These are phyloP conservation scores for Mimumesa dahlbomi DNA, from an alignment of 2,888 invertebrate genomes.

Conservation along the genomic window DNA sequence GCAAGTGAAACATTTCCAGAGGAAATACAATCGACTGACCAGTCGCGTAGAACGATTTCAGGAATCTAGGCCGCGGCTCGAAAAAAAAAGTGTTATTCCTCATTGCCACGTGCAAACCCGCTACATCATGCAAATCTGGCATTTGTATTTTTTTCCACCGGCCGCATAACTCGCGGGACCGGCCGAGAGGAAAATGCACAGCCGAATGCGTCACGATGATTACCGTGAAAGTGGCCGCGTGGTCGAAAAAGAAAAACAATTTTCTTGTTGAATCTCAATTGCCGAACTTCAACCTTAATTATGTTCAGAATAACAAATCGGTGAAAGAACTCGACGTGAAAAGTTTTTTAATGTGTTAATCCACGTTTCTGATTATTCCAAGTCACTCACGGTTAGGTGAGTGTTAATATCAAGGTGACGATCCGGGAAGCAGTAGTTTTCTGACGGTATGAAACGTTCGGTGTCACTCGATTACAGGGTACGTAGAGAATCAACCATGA, in stretches of 20 bases:
- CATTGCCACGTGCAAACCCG: slow-evolving; percentile 19
- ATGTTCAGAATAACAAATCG: too few relatives aligned
- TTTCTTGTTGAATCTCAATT: not conserved
- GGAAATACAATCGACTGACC: not conserved
- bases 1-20: not conserved
- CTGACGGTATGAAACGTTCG: too few relatives aligned
- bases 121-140: slow-evolving; percentile 18
- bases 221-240: not conserved
- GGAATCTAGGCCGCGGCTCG: not conserved
- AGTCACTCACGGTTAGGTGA: too few relatives aligned
- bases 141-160: slow-evolving; percentile 11
- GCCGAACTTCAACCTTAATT: too few relatives aligned
- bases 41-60: too few relatives aligned
- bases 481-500: too few relatives aligned
- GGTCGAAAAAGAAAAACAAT: not conserved
- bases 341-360: too few relatives aligned
- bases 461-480: too few relatives aligned
- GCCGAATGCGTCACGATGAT: not conserved
- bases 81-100: slow-evolving; percentile 21
- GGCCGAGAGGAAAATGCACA: not conserved
- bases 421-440: too few relatives aligned
- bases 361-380: too few relatives aligned
- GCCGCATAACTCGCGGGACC: slow-evolving; percentile 5
- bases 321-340: too few relatives aligned
- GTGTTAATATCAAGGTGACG: too few relatives aligned